Conservation (phyloP, 2,888 invertebrate genomes). For the Lasioglossum oenotherae region DNA sequence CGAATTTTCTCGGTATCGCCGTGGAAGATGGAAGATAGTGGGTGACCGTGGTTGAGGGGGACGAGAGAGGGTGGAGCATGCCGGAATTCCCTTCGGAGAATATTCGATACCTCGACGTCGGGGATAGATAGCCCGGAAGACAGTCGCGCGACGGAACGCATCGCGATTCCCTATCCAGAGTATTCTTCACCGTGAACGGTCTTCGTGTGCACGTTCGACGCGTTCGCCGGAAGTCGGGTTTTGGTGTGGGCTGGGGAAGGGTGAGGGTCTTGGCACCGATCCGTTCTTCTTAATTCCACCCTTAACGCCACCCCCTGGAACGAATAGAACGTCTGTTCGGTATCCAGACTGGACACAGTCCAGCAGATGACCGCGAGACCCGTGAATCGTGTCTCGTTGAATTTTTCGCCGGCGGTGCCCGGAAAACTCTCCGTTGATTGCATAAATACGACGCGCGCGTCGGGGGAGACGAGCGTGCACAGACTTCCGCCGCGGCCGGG, state of each 20-base stretch:
- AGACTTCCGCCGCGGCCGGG: conserved; percentile 17
- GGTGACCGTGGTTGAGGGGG: background rate
- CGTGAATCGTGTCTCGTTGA: conserved; percentile 12
- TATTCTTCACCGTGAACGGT: background rate
- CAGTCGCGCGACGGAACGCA: conserved; percentile 18
- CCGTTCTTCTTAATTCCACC: background rate
- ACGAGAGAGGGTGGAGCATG: conserved; percentile 8
- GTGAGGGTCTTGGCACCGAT: conserved; percentile 25
- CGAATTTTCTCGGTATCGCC: conserved; percentile 14
- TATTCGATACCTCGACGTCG: conserved; percentile 30
- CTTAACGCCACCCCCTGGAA: background rate
- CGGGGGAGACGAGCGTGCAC: conserved; percentile 22
- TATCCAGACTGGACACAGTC: conserved; percentile 38
- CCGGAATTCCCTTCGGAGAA: conserved; percentile 32
- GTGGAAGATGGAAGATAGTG: background rate
- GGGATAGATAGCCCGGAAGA: conserved; percentile 23
- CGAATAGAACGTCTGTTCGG: conserved; percentile 16
- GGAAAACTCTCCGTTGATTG: conserved; percentile 43
- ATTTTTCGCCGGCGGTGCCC: background rate
- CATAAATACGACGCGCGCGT: conserved; percentile 31
- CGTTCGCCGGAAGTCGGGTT: background rate
- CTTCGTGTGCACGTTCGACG: background rate
- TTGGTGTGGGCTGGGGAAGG: too few species aligned
- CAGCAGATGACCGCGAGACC: conserved; percentile 19
- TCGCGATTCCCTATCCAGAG: conserved; percentile 5